A percentile compares a stretch with the other conserved stretches of the same genome.
Conservation (phyloP, 1,140 invertebrate species). For the Physella acuta region DNA sequence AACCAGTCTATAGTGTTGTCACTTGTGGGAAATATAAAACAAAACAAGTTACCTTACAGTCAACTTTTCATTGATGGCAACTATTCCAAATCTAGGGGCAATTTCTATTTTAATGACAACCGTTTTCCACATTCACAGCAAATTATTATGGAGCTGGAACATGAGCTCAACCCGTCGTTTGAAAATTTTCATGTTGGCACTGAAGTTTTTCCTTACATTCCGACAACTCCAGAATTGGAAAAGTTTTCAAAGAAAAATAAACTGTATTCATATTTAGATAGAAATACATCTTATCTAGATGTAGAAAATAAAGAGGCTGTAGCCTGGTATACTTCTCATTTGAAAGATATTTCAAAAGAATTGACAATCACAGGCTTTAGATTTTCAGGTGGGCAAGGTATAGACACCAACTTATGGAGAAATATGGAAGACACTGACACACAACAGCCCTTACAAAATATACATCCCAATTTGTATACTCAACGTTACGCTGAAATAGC, state of each 20-base stretch:
- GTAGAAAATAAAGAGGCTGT: conserved; percentile 71
- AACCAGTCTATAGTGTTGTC: conserved; percentile 68
- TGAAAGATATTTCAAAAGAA: conserved; percentile 60
- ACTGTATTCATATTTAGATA: background rate
- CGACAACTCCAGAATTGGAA: conserved; percentile 10
- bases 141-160: conserved; percentile 65
- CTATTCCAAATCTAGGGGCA: conserved; percentile 85
- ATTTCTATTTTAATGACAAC: conserved; percentile 69
- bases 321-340: conserved; percentile 63
- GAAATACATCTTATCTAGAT: conserved; percentile 57
- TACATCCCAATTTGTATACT: conserved; percentile 35
- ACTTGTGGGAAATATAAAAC: conserved; percentile 72
- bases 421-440: too few relatives aligned
- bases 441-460: too few relatives aligned
- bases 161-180: conserved; percentile 10
- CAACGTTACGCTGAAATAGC: conserved; percentile 36
- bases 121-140: conserved; percentile 76
- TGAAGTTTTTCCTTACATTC: conserved; percentile 83
- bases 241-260: conserved; percentile 11
- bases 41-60: conserved; percentile 63
- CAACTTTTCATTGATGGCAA: conserved; percentile 89
- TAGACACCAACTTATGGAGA: too few relatives aligned
- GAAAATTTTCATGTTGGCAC: conserved; percentile 74
- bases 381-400: conserved; percentile 38
- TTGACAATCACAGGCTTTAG: conserved; percentile 32